Conservation (phyloP, 2,797 vertebrate species). For the Lutjanus campechanus region DNA sequence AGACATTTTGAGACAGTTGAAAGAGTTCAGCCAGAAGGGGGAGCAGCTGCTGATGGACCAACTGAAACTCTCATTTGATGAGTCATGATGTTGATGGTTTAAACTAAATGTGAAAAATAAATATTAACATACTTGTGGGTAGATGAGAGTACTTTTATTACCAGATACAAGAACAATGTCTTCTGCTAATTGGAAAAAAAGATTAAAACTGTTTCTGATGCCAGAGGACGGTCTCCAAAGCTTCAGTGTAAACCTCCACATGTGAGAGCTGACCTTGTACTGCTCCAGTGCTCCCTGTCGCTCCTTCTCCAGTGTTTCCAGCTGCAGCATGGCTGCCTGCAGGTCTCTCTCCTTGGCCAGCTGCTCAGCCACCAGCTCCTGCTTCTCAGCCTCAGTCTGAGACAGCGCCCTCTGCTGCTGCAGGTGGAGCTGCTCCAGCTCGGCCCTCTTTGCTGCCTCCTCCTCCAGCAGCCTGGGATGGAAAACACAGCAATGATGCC, state of each 20-base stretch:
- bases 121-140: not conserved
- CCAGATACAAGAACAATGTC: not conserved
- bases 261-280: constrained; percentile 87
- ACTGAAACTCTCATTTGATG: not conserved
- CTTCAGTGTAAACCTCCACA: not conserved
- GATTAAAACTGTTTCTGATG: not conserved
- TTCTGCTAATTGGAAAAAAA: not conserved
- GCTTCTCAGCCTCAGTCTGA: constrained; percentile 92
- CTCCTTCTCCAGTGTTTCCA: constrained; percentile 90
- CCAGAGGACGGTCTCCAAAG: not conserved
- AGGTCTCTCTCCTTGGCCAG: constrained; percentile 90
- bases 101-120: not conserved
- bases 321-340: constrained; percentile 90
- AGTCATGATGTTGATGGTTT: not conserved
- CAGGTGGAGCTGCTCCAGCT: constrained; percentile 92
- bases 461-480: constrained; percentile 91
- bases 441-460: constrained; percentile 90
- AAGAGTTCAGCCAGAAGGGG: not conserved
- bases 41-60: not conserved
- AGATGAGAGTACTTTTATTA: not conserved
- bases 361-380: constrained; percentile 89
- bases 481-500: constrained; percentile 5
- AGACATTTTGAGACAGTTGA: not conserved
- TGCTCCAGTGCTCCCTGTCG: constrained; percentile 90
- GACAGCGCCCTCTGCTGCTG: constrained; percentile 92